These are phyloP conservation scores for Melinaea marsaeus DNA, from an alignment of 2,888 invertebrate genomes.

Conservation along the genomic window DNA sequence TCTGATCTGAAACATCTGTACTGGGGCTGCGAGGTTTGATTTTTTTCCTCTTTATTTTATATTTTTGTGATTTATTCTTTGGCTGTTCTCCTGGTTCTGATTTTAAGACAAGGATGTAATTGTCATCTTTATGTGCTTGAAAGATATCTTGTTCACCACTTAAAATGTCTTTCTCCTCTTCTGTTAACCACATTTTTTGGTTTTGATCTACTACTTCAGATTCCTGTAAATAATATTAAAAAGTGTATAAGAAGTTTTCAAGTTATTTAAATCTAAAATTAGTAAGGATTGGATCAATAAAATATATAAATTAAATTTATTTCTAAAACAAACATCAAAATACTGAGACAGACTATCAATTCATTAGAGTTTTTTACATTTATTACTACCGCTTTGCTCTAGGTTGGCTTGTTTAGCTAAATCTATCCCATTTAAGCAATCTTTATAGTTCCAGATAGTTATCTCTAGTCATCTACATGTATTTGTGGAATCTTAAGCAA, in stretches of 20 bases:
- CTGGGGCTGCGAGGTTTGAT: slow-evolving; percentile 44
- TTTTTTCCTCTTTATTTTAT: slow-evolving; percentile 50
- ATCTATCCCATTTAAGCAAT: no score
- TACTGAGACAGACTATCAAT: no score
- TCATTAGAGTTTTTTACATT: background rate
- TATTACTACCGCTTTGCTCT: background rate
- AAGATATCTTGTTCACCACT: slow-evolving; percentile 41
- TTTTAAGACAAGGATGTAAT: slow-evolving; percentile 46
- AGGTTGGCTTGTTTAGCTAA: no score
- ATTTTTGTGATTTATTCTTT: slow-evolving; percentile 14
- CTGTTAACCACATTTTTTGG: slow-evolving; percentile 29
- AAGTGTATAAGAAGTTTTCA: background rate
- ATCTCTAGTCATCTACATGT: no score
- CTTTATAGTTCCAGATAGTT: no score
- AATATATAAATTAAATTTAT: no score
- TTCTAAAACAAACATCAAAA: no score
- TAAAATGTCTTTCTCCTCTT: slow-evolving; percentile 37
- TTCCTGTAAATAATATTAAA: slow-evolving; percentile 17
- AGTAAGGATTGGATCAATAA: no score
- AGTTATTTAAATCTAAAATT: background rate
- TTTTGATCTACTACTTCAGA: slow-evolving; percentile 17
- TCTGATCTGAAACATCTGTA: slow-evolving; percentile 46
- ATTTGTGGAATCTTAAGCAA: no score
- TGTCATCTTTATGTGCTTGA: slow-evolving; percentile 37
- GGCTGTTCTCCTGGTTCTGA: slow-evolving; percentile 41